These are phyloP conservation scores for Gymnocephalus cernua DNA, from an alignment of 2,113 vertebrate species.

Conservation along the genomic window DNA sequence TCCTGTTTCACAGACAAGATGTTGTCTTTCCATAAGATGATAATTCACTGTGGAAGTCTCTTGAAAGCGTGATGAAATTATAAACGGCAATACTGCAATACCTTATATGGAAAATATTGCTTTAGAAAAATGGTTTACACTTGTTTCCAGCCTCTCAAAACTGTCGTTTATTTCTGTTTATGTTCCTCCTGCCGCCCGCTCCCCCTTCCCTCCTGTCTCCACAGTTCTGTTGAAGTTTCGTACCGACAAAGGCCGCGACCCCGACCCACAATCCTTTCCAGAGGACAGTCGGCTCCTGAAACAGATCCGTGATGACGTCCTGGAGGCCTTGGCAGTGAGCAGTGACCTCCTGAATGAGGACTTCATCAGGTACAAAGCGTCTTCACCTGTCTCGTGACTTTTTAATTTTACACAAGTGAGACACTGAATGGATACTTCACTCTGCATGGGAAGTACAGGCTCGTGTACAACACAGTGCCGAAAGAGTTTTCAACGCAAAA, in stretches of 20 bases:
- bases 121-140: constrained; percentile 18
- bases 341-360: constrained; percentile 86
- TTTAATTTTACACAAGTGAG: neutral
- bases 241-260: constrained; percentile 90
- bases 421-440: neutral
- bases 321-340: constrained; percentile 83
- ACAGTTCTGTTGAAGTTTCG: constrained; percentile 93
- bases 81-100: constrained; percentile 38
- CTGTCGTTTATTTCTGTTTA: neutral
- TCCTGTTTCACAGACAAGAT: constrained; percentile 40
- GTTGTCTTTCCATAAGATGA: constrained; percentile 61
- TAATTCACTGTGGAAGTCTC: constrained; percentile 38
- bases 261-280: constrained; percentile 78
- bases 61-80: constrained; percentile 55
- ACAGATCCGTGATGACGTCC: constrained; percentile 87
- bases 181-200: neutral
- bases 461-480: neutral
- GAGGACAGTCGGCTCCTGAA: constrained; percentile 85
- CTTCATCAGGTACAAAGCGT: constrained; percentile 86
- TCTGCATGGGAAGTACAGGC: neutral
- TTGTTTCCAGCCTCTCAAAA: constrained; percentile 48
- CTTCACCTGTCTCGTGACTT: neutral
- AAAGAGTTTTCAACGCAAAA: neutral
- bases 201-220: neutral
- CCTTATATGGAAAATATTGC: constrained; percentile 45